Conservation (phyloP, 2,113 vertebrate genomes). For the Oryzias javanicus region DNA sequence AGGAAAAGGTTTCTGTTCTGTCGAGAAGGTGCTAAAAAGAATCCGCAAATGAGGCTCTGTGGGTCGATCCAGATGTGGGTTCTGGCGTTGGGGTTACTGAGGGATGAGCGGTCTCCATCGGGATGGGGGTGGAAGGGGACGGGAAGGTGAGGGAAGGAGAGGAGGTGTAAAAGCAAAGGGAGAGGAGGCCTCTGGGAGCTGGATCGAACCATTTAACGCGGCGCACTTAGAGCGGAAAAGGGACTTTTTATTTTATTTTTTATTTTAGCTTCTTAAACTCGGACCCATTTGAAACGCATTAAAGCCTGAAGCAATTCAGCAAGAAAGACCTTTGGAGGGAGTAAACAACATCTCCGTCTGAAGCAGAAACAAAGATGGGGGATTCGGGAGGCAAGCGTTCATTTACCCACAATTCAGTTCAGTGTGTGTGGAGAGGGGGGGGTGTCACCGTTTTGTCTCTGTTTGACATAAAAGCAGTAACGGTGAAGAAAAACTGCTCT, state of each 20-base stretch:
- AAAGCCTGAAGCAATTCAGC: background rate
- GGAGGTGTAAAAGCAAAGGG: slow-evolving; percentile 17
- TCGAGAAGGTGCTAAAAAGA: slow-evolving; percentile 2
- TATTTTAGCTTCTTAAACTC: background rate
- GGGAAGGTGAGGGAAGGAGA: slow-evolving; percentile 16
- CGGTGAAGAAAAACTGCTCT: too few species aligned
- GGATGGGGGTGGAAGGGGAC: slow-evolving; percentile 15
- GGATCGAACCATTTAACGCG: slow-evolving; percentile 19
- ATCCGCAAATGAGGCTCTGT: slow-evolving; percentile 7
- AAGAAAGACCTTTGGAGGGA: background rate
- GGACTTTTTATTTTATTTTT: background rate
- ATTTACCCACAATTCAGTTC: too few species aligned
- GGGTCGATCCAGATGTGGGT: slow-evolving; percentile 7
- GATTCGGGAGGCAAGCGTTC: too few species aligned
- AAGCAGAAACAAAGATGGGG: too few species aligned
- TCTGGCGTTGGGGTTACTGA: slow-evolving; percentile 68
- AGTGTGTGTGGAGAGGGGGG: too few species aligned
- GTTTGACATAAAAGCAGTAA: too few species aligned
- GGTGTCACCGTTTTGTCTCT: too few species aligned
- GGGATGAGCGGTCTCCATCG: slow-evolving; percentile 63
- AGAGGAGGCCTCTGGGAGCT: slow-evolving; percentile 16
- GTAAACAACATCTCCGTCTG: background rate
- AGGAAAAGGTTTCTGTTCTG: slow-evolving; percentile 14
- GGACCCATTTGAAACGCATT: background rate
- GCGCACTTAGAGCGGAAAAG: slow-evolving; percentile 5